Percentiles rank a stretch among this genome's conserved stretches.
Evolutionary conservation across 2,113 vertebrate species (phyloP).

Genomic region (Scophthalmus maximus): DNA sequence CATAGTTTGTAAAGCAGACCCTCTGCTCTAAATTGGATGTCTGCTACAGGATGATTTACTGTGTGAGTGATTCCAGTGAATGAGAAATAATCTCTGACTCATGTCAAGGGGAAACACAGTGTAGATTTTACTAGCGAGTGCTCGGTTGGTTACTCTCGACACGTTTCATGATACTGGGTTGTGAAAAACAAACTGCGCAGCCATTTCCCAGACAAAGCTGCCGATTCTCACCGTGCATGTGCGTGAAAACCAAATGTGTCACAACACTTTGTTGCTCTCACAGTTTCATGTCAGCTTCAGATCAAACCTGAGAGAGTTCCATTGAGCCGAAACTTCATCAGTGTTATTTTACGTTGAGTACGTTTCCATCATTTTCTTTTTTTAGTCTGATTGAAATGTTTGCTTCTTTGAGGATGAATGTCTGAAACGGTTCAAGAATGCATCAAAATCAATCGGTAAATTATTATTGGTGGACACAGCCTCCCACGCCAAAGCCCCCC

Average conservation of each 20-base stretch:
- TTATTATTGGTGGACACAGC: not conserved
- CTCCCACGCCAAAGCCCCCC: too few relatives aligned
- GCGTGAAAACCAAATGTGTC: conserved; percentile 55
- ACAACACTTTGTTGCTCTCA: conserved; percentile 61
- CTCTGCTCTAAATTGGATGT: too few relatives aligned
- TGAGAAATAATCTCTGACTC: not conserved
- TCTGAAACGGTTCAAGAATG: not conserved
- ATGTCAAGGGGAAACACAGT: not conserved
- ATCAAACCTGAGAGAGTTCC: too few relatives aligned
- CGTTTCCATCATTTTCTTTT: too few relatives aligned
- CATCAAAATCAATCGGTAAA: too few relatives aligned
- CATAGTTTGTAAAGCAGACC: too few relatives aligned
- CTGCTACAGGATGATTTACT: too few relatives aligned
- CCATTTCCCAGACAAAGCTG: conserved; percentile 45
- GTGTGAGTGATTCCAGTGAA: too few relatives aligned
- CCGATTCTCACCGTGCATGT: conserved; percentile 54
- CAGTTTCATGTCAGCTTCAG: too few relatives aligned
- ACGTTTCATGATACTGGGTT: conserved; percentile 33
- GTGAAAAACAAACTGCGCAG: conserved; percentile 42
- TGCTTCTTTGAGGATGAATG: not conserved
- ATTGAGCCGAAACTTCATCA: too few relatives aligned
- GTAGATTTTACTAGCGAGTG: conserved; percentile 15
- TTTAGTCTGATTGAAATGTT: not conserved
- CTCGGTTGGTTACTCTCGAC: conserved; percentile 41
- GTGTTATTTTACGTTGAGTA: too few relatives aligned